These are phyloP conservation scores for Stenopsyche tienmushanensis DNA, from an alignment of 1,140 invertebrate genomes.

Conservation along the genomic window DNA sequence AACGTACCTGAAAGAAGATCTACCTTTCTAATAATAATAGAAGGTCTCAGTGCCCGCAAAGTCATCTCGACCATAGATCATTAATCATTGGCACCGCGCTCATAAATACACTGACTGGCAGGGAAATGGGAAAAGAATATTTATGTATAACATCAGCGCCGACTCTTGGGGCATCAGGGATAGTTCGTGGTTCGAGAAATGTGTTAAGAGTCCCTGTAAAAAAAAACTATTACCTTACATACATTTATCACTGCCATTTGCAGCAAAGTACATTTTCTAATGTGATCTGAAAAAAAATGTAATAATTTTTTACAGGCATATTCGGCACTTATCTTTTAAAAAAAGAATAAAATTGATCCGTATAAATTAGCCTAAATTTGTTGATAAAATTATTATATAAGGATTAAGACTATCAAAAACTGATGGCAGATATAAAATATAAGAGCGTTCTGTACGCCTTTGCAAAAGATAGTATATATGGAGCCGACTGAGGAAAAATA, in stretches of 20 bases:
- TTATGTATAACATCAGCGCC: conserved; percentile 36
- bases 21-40: conserved; percentile 9
- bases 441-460: background rate
- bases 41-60: conserved; percentile 19
- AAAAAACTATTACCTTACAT: too few relatives aligned
- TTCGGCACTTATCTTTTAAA: too few relatives aligned
- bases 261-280: too few relatives aligned
- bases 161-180: conserved; percentile 18
- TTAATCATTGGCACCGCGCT: conserved; percentile 36
- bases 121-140: conserved; percentile 40
- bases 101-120: conserved; percentile 39
- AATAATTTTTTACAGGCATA: too few relatives aligned
- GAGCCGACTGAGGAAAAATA: conserved; percentile 21
- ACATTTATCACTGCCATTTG: too few relatives aligned
- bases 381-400: too few relatives aligned
- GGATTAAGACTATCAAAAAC: too few relatives aligned
- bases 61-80: conserved; percentile 33
- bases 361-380: too few relatives aligned
- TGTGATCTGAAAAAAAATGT: too few relatives aligned
- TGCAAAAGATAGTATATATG: conserved; percentile 1
- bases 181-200: conserved; percentile 6
- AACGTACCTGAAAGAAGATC: background rate
- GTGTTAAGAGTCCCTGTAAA: too few relatives aligned
- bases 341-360: too few relatives aligned
- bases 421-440: too few relatives aligned